Base-by-base conservation (phyloP, 2,888 invertebrate genomes). In the Erebia epiphron region DNA sequence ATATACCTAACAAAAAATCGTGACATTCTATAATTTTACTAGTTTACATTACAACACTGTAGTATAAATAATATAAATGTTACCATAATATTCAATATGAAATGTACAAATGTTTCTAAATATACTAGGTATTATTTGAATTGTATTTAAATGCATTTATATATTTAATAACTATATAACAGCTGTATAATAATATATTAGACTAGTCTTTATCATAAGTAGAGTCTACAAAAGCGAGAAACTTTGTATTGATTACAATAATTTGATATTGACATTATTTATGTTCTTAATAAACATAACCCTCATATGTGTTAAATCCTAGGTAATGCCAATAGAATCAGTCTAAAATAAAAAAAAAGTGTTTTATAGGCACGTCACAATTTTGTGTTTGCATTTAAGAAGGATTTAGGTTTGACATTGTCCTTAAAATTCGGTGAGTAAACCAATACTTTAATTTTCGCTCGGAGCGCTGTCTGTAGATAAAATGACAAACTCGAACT, bases 141-240 rank as follows among this genome's bases (percentile, higher is more conserved):
- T 16, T 61, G 61, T 61, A 61, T n/a, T 63, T 63, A 63, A 50
- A 63, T 63, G 63, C 63, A 63, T 52, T n/a, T 9, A 16, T 41
- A 58, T 58, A 9, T 54, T 43, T 63, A 64, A 41, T 64, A 64
- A 64, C 64, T 64, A 64, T 64, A 54, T 64, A 64, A 64, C 64
- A 54, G 64, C 64, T 64, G 64, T 64, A 64, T 64, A 64, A 35
- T 49, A 41, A 35, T 50, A 41, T 43, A 62, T 54, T n/a, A 54
- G 16, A 54, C 52, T 18, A 41, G n/a, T 49, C 46, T 49, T 50
- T 50, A 3, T 54, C 13, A 64, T 64, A 64, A 64, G 54, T 41
- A 64, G 35, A 18, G 18, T 46, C 18, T 43, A 62, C 14, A 21
- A 46, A 46, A 62, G 1, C 9, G 13, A 18, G 1, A 7, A 46